phyloP scores from a whole-genome alignment of 2,797 vertebrate genomes.

The Vespertilio murinus region DNA sequence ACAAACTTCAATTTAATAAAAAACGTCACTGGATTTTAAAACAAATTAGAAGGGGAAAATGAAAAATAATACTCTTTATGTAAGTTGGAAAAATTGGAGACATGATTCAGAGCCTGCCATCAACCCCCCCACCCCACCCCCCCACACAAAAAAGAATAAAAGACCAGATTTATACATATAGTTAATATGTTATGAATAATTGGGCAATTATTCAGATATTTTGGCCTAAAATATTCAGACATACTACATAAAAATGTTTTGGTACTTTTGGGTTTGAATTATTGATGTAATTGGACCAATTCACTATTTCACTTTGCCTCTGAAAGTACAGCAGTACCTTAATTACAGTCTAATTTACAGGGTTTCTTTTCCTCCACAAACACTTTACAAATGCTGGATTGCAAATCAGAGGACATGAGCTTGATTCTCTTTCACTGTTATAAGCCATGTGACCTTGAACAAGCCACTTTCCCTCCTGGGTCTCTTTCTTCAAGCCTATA shows the following conservation, averaged over 20 bases:
- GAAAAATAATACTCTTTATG: conserved; percentile 68
- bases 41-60: conserved; percentile 65
- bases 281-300: conserved; percentile 70
- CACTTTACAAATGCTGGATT: conserved; percentile 37
- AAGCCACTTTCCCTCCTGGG: not conserved
- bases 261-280: conserved; percentile 60
- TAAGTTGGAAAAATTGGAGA: conserved; percentile 66
- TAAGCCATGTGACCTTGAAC: conserved; percentile 17
- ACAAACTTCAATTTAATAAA: conserved; percentile 62
- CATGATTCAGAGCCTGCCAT: conserved; percentile 34
- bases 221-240: conserved; percentile 55
- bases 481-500: not conserved
- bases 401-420: not conserved
- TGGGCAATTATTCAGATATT: conserved; percentile 75
- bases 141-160: not conserved
- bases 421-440: not conserved
- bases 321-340: conserved; percentile 29
- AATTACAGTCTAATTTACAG: conserved; percentile 64
- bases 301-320: conserved; percentile 56
- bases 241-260: conserved; percentile 64
- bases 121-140: not conserved
- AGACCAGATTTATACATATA: conserved; percentile 61
- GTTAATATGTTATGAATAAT: conserved; percentile 75
- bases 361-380: conserved; percentile 42
- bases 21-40: conserved; percentile 65